Conservation (phyloP, 2,113 vertebrate genomes). For the Phaetusa simplex region DNA sequence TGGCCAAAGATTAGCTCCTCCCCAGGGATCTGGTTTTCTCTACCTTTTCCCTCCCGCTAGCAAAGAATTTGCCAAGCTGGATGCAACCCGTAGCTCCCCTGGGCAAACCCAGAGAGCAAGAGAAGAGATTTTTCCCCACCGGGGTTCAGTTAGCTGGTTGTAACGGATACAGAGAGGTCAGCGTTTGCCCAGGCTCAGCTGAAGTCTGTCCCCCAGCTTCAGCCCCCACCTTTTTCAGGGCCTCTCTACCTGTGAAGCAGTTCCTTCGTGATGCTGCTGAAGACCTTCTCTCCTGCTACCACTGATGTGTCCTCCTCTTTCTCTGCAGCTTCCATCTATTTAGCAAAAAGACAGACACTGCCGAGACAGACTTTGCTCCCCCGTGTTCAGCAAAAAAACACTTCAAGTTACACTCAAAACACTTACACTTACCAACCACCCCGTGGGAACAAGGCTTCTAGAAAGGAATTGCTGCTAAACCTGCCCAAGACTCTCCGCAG, state of each 20-base stretch:
- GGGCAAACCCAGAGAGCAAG: background rate
- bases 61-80: background rate
- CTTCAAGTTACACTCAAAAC: no score
- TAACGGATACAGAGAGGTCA: background rate
- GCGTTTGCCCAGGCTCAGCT: background rate
- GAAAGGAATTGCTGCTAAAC: background rate
- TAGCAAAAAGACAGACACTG: background rate
- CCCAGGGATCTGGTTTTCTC: background rate
- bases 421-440: background rate
- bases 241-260: slow-evolving; percentile 61
- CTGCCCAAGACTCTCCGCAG: background rate
- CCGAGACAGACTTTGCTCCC: background rate
- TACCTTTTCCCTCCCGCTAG: background rate
- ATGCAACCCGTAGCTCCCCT: background rate
- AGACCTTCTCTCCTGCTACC: slow-evolving; percentile 6
- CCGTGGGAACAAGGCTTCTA: background rate
- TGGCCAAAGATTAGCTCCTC: background rate
- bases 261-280: slow-evolving; percentile 64
- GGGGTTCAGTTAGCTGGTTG: background rate
- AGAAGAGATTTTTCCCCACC: background rate
- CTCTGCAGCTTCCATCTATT: background rate
- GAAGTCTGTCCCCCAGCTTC: background rate
- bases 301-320: accelerated
- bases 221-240: background rate
- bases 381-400: background rate